Evolutionary conservation across 1,140 invertebrate genomes (phyloP).

Genomic region (Zaprionus tsacasi): DNA sequence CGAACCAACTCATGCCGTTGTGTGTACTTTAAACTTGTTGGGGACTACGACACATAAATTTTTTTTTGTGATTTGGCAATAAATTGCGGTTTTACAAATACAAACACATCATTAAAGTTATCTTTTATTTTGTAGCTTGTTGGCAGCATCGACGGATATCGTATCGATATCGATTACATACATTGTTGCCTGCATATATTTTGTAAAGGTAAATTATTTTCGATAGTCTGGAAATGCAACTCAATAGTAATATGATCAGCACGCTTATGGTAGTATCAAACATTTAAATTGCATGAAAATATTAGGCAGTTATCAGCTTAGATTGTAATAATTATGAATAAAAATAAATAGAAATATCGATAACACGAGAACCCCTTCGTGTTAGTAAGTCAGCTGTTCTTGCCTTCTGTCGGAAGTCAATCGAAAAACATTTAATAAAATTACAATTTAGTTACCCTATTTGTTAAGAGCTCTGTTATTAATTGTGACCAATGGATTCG

Average conservation of each 20-base stretch:
- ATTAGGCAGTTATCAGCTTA: background rate
- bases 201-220: background rate
- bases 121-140: conserved; percentile 40
- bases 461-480: background rate
- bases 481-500: conserved; percentile 55
- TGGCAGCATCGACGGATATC: conserved; percentile 42
- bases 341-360: conserved; percentile 5
- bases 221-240: background rate
- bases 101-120: conserved; percentile 43
- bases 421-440: conserved; percentile 25
- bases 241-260: no score
- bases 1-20: conserved; percentile 71
- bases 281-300: background rate
- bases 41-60: conserved; percentile 15
- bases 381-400: conserved; percentile 19
- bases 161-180: conserved; percentile 29
- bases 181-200: background rate
- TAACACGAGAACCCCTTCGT: background rate
- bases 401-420: conserved; percentile 6
- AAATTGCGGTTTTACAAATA: conserved; percentile 37
- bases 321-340: background rate
- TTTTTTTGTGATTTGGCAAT: conserved; percentile 26
- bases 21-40: conserved; percentile 12
- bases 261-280: no score
- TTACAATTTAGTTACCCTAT: conserved; percentile 18